Base-by-base conservation (phyloP, 2,113 vertebrate genomes). In the Penelope pileata region DNA sequence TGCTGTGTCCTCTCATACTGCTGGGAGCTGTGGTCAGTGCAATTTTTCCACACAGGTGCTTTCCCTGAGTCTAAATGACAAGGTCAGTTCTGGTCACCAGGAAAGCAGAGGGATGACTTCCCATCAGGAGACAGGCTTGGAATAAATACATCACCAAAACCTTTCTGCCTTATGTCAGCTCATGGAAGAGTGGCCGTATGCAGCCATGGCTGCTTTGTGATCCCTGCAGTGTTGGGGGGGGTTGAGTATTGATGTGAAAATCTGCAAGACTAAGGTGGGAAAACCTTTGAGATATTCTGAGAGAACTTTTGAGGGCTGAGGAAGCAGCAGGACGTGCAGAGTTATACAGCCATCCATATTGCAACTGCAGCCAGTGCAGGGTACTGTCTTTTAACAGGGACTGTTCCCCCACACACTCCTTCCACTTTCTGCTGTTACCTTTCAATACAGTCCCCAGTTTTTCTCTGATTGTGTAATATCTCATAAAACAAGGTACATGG, bases 401-500 rank as follows among this genome's bases (percentile, higher is more conserved):
- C 36, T 67, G 32, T 45, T 84, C 76, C 16, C 38, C 89, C 12
- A n/a, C 36, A 12, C 13, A 16, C 51, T 5, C 27, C 27, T 29
- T 15, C 26, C 59, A 13, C 54, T 36, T 74, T 77, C 42, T 27
- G 30, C 43, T 17, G 3, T 66, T 91, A 53, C 11, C 73, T 86
- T 85, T 81, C 76, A 32, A 56, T 54, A n/a, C 22, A 34, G 34
- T 56, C 36, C 40, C 43, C 32, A 23, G 22, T 85, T 94, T 91
- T 89, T 38, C 63, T 90, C 42, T 54, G 32, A 47, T 27, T 66
- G 29, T 74, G 38, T 80, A 91, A 88, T 68, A 83, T 62, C 67
- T 96, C 79, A 42, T 90, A 88, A 95, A 83, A 80, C 42, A 77
- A 88, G 59, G 47, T 36, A 48, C 30, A 88, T 95, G 51, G 30